phyloP scores from a whole-genome alignment of 1,140 invertebrate genomes.

The Anadara kagoshimensis region DNA sequence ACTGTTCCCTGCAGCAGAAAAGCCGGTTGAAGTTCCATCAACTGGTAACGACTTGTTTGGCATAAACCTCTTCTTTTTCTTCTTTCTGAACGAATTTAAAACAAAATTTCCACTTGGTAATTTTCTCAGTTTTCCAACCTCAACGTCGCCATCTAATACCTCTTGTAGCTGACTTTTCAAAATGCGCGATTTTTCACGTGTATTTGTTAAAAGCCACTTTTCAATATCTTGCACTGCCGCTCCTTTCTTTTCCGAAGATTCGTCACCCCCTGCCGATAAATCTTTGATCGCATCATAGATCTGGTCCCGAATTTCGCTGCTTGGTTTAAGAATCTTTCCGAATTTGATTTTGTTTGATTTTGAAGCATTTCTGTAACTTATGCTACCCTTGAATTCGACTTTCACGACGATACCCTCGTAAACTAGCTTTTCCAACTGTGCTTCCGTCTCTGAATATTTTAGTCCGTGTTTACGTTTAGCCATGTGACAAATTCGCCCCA shows the following conservation, averaged over 20 bases:
- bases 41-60: slow-evolving; percentile 21
- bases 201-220: slow-evolving; percentile 46
- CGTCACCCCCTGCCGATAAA: neutral
- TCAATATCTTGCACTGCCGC: slow-evolving; percentile 56
- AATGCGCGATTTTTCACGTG: slow-evolving; percentile 36
- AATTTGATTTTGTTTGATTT: slow-evolving; percentile 66
- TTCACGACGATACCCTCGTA: slow-evolving; percentile 85
- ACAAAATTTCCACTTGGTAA: slow-evolving; percentile 45
- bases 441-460: slow-evolving; percentile 81
- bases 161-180: slow-evolving; percentile 48
- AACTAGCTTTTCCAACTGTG: slow-evolving; percentile 83
- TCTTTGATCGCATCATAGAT: no score
- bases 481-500: slow-evolving; percentile 86
- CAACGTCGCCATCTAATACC: slow-evolving; percentile 55
- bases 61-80: slow-evolving; percentile 18
- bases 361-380: slow-evolving; percentile 85
- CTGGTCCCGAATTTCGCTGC: slow-evolving; percentile 30
- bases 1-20: neutral
- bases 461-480: slow-evolving; percentile 83
- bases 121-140: slow-evolving; percentile 33
- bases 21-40: slow-evolving; percentile 3
- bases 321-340: slow-evolving; percentile 54
- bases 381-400: slow-evolving; percentile 89
- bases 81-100: neutral
- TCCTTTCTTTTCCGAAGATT: slow-evolving; percentile 25